Evolutionary conservation across 2,113 vertebrate genomes (phyloP).

Genomic region (Larimichthys polyactis): DNA sequence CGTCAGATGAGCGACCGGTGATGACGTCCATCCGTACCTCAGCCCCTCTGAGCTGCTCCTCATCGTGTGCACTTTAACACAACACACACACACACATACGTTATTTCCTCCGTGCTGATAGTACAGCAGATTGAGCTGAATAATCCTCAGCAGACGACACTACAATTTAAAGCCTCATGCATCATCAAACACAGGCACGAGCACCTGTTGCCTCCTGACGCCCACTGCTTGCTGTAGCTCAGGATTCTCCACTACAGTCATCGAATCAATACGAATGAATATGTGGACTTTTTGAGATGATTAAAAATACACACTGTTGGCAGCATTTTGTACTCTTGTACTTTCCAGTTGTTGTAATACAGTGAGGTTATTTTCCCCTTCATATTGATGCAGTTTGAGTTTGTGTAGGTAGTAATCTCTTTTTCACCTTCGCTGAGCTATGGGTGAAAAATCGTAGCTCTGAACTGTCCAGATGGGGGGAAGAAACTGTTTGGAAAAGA

Average conservation of each 20-base stretch:
- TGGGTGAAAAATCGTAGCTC: background rate
- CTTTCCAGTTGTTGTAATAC: background rate
- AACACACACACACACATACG: background rate
- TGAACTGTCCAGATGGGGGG: background rate
- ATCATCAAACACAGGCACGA: conserved; percentile 9
- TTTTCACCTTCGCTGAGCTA: background rate
- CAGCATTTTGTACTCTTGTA: background rate
- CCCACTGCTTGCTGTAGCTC: background rate
- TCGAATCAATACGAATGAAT: background rate
- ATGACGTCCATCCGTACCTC: background rate
- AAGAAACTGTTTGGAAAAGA: too few species aligned
- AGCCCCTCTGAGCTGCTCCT: too few species aligned
- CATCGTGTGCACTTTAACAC: conserved; percentile 1
- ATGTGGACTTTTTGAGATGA: background rate
- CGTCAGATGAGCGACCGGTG: conserved; percentile 12
- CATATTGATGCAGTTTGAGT: background rate
- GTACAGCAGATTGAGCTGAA: conserved; percentile 27
- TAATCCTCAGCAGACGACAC: conserved; percentile 4
- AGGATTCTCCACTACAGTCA: background rate
- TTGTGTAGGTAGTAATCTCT: background rate
- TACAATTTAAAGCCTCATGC: conserved; percentile 3
- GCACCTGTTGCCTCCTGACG: conserved; percentile 9
- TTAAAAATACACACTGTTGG: background rate
- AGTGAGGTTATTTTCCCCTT: background rate
- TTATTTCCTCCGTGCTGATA: conserved; percentile 28